These are phyloP conservation scores for Phyllotreta cruciferae DNA, from an alignment of 2,888 invertebrate genomes.

Conservation along the genomic window DNA sequence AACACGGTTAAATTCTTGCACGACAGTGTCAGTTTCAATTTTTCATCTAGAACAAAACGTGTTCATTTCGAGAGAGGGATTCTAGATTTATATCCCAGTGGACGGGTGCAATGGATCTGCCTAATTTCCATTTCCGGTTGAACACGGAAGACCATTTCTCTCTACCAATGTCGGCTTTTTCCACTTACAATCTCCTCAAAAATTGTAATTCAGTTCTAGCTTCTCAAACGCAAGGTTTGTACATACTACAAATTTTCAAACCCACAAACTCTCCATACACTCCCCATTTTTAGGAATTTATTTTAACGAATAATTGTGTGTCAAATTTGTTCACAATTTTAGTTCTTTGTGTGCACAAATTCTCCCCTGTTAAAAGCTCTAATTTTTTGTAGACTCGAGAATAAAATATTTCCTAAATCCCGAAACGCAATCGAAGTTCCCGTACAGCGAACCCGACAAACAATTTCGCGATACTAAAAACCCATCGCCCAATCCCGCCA, in stretches of 20 bases:
- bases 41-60: slow-evolving; percentile 30
- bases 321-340: too few species aligned
- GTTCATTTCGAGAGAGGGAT: slow-evolving; percentile 42
- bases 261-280: background rate
- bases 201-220: slow-evolving; percentile 72
- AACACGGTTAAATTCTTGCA: slow-evolving; percentile 47
- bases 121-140: slow-evolving; percentile 47
- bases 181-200: slow-evolving; percentile 69
- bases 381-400: slow-evolving; percentile 12
- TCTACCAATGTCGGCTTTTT: slow-evolving; percentile 62
- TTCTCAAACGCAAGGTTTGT: slow-evolving; percentile 63
- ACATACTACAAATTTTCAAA: slow-evolving; percentile 9
- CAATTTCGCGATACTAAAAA: slow-evolving; percentile 14
- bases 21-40: slow-evolving; percentile 44
- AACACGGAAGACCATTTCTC: slow-evolving; percentile 48
- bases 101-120: slow-evolving; percentile 42
- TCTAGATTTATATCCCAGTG: slow-evolving; percentile 15
- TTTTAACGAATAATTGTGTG: too few species aligned
- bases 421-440: slow-evolving; percentile 9
- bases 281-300: too few species aligned
- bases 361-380: slow-evolving; percentile 5
- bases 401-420: slow-evolving; percentile 24
- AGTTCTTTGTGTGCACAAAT: too few species aligned
- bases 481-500: slow-evolving; percentile 6
- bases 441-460: slow-evolving; percentile 5